Conservation (phyloP, 2,113 vertebrate genomes). For the Poecilia latipinna region DNA sequence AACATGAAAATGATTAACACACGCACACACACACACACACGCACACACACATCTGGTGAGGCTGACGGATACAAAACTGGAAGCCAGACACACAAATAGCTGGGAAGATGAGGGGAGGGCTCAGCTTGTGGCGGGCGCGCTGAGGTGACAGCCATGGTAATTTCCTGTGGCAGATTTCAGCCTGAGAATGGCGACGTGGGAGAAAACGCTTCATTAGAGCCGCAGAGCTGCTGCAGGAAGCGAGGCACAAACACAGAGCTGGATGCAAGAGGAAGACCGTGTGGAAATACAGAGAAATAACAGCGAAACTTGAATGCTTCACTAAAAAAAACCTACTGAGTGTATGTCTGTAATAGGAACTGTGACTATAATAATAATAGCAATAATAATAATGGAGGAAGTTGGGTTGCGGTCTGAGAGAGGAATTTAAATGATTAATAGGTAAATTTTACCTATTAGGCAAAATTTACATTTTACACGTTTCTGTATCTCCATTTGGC, state of each 20-base stretch:
- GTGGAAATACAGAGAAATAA: conserved; percentile 3
- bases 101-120: conserved; percentile 34
- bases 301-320: no score
- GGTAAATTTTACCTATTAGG: no score
- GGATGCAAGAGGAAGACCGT: background rate
- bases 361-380: no score
- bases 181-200: conserved; percentile 40
- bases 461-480: no score
- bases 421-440: no score
- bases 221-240: conserved; percentile 29
- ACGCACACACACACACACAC: conserved; percentile 18
- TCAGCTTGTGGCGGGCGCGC: conserved; percentile 56
- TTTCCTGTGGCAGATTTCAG: conserved; percentile 74
- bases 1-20: conserved; percentile 32
- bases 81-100: conserved; percentile 36
- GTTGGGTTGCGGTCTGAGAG: no score
- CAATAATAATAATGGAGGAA: no score
- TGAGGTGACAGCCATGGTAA: conserved; percentile 70
- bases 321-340: background rate
- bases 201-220: conserved; percentile 66
- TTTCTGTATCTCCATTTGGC: no score
- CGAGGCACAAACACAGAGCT: conserved; percentile 18
- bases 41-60: conserved; percentile 8
- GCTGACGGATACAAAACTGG: conserved; percentile 14
- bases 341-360: no score